Base-by-base conservation (phyloP, 2,113 vertebrate species). In the Phoxinus phoxinus region DNA sequence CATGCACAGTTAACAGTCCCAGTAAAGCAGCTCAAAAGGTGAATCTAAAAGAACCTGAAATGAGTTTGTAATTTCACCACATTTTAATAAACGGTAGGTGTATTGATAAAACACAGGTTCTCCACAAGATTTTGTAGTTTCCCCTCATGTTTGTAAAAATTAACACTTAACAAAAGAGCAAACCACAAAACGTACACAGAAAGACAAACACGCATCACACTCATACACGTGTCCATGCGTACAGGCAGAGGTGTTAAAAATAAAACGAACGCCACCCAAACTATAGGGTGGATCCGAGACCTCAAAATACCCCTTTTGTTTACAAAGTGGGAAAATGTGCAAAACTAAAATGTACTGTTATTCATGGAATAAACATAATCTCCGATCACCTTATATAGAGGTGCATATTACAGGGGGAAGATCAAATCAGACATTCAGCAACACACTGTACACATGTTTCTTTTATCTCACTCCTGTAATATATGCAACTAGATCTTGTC, bases 221-320 rank as follows among this genome's bases (percentile, higher is more conserved):
- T 89, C 71, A 58, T 77, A 86, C 75, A 85, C 27, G 32, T 37
- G 74, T 77, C 77, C 51, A 46, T 72, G 82, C 5, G 30, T 23
- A 79, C 65, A 77, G 51, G 53, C 63, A 81, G 25, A 81, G 35
- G 83, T 59, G 63, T 37, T 35, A 67, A 65, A 84, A 84, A 78
- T 88, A 25, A 84, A 90, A 84, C 88, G 85, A 90, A 91, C 91
- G 89, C 90, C 92, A 93, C 91, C 90, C 79, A 93, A 94, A 94
- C 89, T 92, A 92, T 86, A 92, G 93, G 93, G 92, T 92, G 94
- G 92, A 93, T 92, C 90, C 90, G 83, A 93, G 91, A 92, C 91
- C 92, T 92, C 90, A 90, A 94, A 93, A 93, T 92, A 92, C 85
- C 69, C 87, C 72, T 89, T 91, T 89, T 93, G 90, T 91, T 92